phyloP scores from a whole-genome alignment of 2,888 invertebrate genomes.

The Acanthopleura granulata region DNA sequence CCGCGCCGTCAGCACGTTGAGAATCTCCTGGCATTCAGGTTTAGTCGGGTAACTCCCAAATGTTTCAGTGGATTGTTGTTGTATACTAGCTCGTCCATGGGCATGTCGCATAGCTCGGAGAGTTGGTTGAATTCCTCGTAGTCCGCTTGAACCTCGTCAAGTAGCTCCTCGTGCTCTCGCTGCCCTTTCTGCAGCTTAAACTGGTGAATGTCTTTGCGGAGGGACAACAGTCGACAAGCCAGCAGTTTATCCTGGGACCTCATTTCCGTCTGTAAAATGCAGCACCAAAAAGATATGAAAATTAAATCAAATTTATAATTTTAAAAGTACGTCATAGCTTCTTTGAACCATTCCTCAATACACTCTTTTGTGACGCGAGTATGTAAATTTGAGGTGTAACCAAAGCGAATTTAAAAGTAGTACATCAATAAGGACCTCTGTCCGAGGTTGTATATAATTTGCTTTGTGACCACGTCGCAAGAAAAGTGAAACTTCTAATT shows the following conservation, averaged over 20 bases:
- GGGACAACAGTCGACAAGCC: conserved; percentile 54
- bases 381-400: too few species aligned
- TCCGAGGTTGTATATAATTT: too few species aligned
- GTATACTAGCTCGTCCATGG: conserved; percentile 34
- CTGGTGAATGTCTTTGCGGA: conserved; percentile 60
- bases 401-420: too few species aligned
- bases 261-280: conserved; percentile 56
- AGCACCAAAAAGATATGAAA: neutral
- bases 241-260: conserved; percentile 56
- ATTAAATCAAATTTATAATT: too few species aligned
- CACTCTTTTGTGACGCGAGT: too few species aligned
- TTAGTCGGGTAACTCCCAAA: conserved; percentile 60
- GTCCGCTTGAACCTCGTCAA: conserved; percentile 60
- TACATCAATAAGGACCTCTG: too few species aligned
- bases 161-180: conserved; percentile 57
- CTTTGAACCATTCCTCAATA: too few species aligned
- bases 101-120: conserved; percentile 54
- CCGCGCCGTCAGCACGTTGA: conserved; percentile 45
- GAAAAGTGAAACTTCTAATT: too few species aligned
- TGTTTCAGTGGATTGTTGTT: conserved; percentile 54
- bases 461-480: too few species aligned
- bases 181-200: conserved; percentile 59
- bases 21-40: conserved; percentile 57
- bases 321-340: too few species aligned
- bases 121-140: conserved; percentile 56